Evolutionary conservation across 1,140 invertebrate species (phyloP), one percentile per base, ranked within the genome.

Genomic region (Lasaia peninsularis): DNA sequence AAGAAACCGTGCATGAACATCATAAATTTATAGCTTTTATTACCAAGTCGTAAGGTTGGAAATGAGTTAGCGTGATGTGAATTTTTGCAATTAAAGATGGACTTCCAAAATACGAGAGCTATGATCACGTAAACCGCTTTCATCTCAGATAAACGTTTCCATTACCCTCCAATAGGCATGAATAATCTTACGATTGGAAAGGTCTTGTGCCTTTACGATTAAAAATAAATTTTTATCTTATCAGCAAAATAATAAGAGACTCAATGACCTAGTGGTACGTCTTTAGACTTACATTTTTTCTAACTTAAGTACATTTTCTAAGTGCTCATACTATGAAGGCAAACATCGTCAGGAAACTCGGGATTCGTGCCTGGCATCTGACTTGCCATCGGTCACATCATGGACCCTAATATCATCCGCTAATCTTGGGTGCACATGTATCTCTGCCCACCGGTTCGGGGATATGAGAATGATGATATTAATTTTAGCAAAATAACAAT

Each of bases 81-180:
- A 37, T 11, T 31, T 20, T 54, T 40, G 34, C 34, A 37, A 44
- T 44, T 44, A 20, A 44, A 44, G 40, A 44, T 20, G 40, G 40
- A 33, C 51, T 32, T 52, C 28, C 33, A n/a, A 53, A 34, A 34
- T 53, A 16, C 31, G 51, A 53, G 34, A 33, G 34, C 34, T 71
- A 67, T 65, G 58, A 60, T 71, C 57, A 71, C 62, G 65, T 71
- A 71, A 58, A 67, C 21, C 62, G 65, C 65, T 71, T 71, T 71
- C 68, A 63, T 67, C 65, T 48, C 24, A 28, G 62, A 63, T 59
- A 67, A 67, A 65, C 58, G 55, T 60, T 71, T 59, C 54, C 50
- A 64, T 64, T 64, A 57, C 52, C 37, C 51, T 57, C 54, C 54
- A 50, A 49, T 59, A 58, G 50, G 60, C 65, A 63, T 70, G 64